Evolutionary conservation across 1,140 invertebrate species (phyloP).

Genomic region (Rhyzopertha dominica): DNA sequence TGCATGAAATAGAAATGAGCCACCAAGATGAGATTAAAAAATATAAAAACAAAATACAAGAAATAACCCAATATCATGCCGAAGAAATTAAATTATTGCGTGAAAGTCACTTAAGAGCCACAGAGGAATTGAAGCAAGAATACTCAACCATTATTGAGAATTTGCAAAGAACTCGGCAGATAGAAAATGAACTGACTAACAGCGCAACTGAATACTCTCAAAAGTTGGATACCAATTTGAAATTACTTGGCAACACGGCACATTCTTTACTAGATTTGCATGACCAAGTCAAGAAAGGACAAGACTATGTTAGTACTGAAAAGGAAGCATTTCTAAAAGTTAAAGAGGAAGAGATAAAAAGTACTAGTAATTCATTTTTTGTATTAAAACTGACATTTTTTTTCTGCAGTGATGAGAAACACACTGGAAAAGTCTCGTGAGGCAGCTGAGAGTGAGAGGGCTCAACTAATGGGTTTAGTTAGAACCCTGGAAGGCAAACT

Average conservation of each 20-base stretch:
- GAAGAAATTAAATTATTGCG: slow-evolving; percentile 44
- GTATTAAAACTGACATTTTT: neutral
- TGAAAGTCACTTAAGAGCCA: slow-evolving; percentile 41
- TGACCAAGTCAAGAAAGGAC: slow-evolving; percentile 32
- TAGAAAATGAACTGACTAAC: slow-evolving; percentile 42
- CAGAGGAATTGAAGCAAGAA: slow-evolving; percentile 43
- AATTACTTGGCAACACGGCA: slow-evolving; percentile 38
- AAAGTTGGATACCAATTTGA: slow-evolving; percentile 44
- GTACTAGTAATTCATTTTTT: slow-evolving; percentile 27
- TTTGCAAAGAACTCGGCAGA: slow-evolving; percentile 44
- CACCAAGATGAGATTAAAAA: slow-evolving; percentile 40
- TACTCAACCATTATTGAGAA: slow-evolving; percentile 44
- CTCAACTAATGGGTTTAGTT: slow-evolving; percentile 47
- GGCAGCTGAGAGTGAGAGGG: slow-evolving; percentile 46
- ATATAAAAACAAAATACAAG: slow-evolving; percentile 43
- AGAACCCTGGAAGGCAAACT: slow-evolving; percentile 47
- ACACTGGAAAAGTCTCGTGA: slow-evolving; percentile 45
- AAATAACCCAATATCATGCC: slow-evolving; percentile 40
- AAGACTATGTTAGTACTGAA: slow-evolving; percentile 41
- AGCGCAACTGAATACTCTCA: slow-evolving; percentile 45
- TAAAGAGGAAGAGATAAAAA: slow-evolving; percentile 41
- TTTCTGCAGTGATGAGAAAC: slow-evolving; percentile 38
- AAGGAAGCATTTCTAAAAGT: slow-evolving; percentile 42
- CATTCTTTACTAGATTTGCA: slow-evolving; percentile 39
- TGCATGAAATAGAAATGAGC: slow-evolving; percentile 30